Base-by-base conservation (phyloP, 2,888 invertebrate species). In the Teleiodes luculella region DNA sequence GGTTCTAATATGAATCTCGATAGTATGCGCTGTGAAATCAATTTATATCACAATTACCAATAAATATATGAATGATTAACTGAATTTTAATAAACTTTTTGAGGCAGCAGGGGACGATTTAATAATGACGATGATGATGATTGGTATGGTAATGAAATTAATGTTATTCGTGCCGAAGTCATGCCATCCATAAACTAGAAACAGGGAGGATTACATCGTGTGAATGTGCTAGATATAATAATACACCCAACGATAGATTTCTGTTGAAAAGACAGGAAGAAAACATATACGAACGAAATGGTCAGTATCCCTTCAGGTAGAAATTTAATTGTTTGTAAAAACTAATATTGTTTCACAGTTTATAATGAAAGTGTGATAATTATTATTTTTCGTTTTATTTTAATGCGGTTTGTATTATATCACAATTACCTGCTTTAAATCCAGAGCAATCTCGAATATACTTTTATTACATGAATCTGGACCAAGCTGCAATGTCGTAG, bases 391-490 rank as follows among this genome's bases (percentile, higher is more conserved):
- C 35, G 4, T n/a, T 5, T 35, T 35, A 35, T 13, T 13, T n/a
- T n/a, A n/a, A 35, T 35, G 2, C 1, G 3, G 4, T 35, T 10
- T 35, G 13, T 13, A 35, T 33, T 10, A n/a, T 4, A 2, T 11
- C 1, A 35, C 4, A 35, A 1, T 3, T 67, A 79, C 78, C 70
- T 74, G 69, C 36, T 69, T 59, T 7, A 75, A 57, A 33, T 65
- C 65, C 2, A 50, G 53, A 14, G 79, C 76, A 41, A 79, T 74
- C 52, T 75, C 68, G 11, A 63, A 59, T 43, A 81, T 70, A 48
- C 57, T 37, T 52, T 6, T 6, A 24, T 24, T 3, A 24, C 3
- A 24, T 3, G 6, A 24, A 52, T 80, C 80, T 4, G 72, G 69
- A 0, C 66, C 66, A 0, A 80, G 57, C 53, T 78, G 74, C 3